Evolutionary conservation across 2,888 invertebrate genomes (phyloP), one percentile per base, ranked within the genome.

Genomic region (Helleia helle): DNA sequence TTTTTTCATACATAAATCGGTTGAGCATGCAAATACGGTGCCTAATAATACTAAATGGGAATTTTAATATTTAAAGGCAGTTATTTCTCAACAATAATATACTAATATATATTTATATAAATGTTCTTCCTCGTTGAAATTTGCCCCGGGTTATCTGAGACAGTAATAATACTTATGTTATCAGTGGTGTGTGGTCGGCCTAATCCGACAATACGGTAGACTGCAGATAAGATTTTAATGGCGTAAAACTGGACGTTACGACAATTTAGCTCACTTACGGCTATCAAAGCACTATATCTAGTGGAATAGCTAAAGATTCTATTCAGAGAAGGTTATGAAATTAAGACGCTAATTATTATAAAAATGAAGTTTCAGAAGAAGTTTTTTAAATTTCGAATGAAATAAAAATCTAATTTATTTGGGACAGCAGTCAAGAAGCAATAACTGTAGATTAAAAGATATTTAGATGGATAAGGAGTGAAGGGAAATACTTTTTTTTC

Each of bases 161-260:
- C 4, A 29, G 12, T 30, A 52, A 50, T 51, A 46, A 50, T 43
- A 43, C 40, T 22, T 17, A 27, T 31, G 43, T 64, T 69, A 69
- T 69, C 70, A 49, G 38, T 41, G 49, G 63, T 58, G 69, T 70
- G 71, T 65, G 71, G 67, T 54, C 64, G 42, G 46, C 50, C 43
- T 70, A 65, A 69, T 62, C 65, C 59, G 43, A 44, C 49, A 48
- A 55, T 52, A 56, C 51, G 54, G 53, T 51, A 53, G 50, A 49
- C 47, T 47, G 30, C 24, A 48, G 50, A 54, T 57, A 58, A 56
- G 44, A 38, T 40, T 41, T n/a, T 45, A 44, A 48, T 46, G 37
- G 31, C 37, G 36, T 43, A 41, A 49, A 44, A 44, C 49, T 52
- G 48, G 42, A 45, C 48, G 44, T 47, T 41, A 47, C 37, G 43